Evolutionary conservation across 2,113 vertebrate genomes (phyloP), one percentile per base, ranked within the genome.

Genomic region (Tenrec ecaudatus): DNA sequence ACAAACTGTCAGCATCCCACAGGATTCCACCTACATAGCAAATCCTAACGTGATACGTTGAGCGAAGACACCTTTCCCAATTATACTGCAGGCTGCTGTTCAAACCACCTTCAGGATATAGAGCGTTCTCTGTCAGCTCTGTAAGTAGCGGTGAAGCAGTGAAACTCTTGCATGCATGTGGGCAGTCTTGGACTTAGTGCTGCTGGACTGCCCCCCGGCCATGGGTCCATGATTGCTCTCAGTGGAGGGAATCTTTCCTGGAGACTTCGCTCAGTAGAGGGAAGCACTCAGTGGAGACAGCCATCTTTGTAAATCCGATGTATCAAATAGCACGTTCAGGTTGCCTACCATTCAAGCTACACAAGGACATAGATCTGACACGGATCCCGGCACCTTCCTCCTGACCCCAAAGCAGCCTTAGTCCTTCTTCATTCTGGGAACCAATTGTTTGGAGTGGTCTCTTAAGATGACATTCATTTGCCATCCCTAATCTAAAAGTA

Each of bases 1-100:
- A 97, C 95, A 97, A 98, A 98, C 95, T 97, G 96, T 97, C 97
- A 98, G 91, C 97, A 97, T 98, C 97, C 97, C 96, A 96, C 97
- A 97, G 96, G 93, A 98, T 97, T 97, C 96, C 95, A 89, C 97
- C 95, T 96, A 98, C 97, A 94, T 95, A 97, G 76, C 96, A 97
- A 96, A 97, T 96, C 94, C 96, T 90, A 97, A 96, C 92, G 97
- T 97, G 97, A 97, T 97, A 95, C 96, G 97, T 96, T 85, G 95
- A 77, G 97, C 96, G 98, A 97, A 98, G 88, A 91, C 94, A 93
- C 91, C 93, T 92, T 97, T 96, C 75, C 96, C 93, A 95, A 91
- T 96, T 95, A 97, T 95, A 96, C 96, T 96, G 83, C 93, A 96
- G 94, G 96, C 93, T 96, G 96, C 91, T 94, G 91, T 96, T 97